Percentiles rank a stretch among this genome's conserved stretches.
Conservation (phyloP, 2,888 invertebrate species). For the Torymus tubicola region DNA sequence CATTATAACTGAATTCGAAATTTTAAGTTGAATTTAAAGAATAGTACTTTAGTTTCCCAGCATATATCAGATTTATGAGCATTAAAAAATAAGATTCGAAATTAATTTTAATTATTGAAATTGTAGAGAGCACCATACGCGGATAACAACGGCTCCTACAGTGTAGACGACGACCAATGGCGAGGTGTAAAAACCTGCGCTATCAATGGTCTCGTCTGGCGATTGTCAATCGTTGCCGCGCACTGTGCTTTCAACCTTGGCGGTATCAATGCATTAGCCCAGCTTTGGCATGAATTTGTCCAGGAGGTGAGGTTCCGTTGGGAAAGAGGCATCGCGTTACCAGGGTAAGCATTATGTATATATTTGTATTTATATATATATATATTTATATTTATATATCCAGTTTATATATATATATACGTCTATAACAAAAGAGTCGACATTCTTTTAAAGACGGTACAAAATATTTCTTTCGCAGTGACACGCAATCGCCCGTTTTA, state of each 20-base stretch:
- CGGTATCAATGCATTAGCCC: slow-evolving; percentile 86
- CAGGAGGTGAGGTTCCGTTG: slow-evolving; percentile 93
- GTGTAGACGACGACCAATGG: slow-evolving; percentile 71
- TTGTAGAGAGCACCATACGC: slow-evolving; percentile 49
- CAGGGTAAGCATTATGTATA: slow-evolving; percentile 83
- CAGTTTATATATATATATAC: no score
- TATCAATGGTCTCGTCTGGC: slow-evolving; percentile 87
- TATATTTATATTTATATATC: not conserved
- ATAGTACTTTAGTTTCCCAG: no score
- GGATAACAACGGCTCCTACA: slow-evolving; percentile 63
- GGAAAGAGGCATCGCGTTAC: slow-evolving; percentile 87
- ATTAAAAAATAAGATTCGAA: no score
- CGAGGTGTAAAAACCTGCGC: slow-evolving; percentile 85
- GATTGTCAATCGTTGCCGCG: slow-evolving; percentile 86
- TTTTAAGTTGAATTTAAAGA: no score
- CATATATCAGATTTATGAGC: no score
- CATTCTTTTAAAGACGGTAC: slow-evolving; percentile 39
- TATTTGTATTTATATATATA: slow-evolving; percentile 55
- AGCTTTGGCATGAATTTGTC: slow-evolving; percentile 95
- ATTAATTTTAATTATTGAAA: no score
- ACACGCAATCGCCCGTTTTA: slow-evolving; percentile 3
- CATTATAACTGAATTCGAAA: no score
- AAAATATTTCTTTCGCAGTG: slow-evolving; percentile 29
- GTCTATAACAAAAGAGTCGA: slow-evolving; percentile 18
- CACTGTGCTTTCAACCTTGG: slow-evolving; percentile 87